phyloP scores from a whole-genome alignment of 2,888 invertebrate genomes.

The Pheosia tremula region DNA sequence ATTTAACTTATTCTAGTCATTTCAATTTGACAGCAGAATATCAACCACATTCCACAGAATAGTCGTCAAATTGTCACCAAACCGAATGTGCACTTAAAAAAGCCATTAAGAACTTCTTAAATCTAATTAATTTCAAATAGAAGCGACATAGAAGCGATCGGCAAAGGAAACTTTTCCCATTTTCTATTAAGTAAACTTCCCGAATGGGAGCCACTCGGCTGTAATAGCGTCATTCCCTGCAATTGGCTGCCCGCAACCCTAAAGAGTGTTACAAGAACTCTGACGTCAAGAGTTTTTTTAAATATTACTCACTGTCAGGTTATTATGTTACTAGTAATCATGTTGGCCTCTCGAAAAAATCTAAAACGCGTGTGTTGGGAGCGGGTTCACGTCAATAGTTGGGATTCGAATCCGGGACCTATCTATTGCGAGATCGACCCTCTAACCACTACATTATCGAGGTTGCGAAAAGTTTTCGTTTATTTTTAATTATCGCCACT shows the following conservation, averaged over 20 bases:
- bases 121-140: constrained; percentile 31
- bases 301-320: too few relatives aligned
- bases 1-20: neutral
- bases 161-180: constrained; percentile 34
- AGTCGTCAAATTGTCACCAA: neutral
- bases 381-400: too few relatives aligned
- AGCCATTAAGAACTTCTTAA: constrained; percentile 14
- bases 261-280: constrained; percentile 22
- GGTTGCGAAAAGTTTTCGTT: too few relatives aligned
- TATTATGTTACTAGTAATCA: too few relatives aligned
- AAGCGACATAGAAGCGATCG: constrained; percentile 23
- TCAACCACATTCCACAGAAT: neutral
- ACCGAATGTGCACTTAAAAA: constrained; percentile 2
- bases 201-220: constrained; percentile 14
- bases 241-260: constrained; percentile 25
- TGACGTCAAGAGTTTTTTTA: constrained; percentile 26
- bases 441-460: too few relatives aligned
- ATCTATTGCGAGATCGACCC: too few relatives aligned
- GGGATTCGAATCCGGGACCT: too few relatives aligned
- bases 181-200: constrained; percentile 36
- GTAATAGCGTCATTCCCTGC: constrained; percentile 37
- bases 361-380: too few relatives aligned
- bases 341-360: too few relatives aligned
- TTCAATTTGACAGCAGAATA: neutral
- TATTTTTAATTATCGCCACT: too few relatives aligned